These are phyloP conservation scores for Apis dorsata DNA, from an alignment of 1,140 invertebrate species.

Conservation along the genomic window DNA sequence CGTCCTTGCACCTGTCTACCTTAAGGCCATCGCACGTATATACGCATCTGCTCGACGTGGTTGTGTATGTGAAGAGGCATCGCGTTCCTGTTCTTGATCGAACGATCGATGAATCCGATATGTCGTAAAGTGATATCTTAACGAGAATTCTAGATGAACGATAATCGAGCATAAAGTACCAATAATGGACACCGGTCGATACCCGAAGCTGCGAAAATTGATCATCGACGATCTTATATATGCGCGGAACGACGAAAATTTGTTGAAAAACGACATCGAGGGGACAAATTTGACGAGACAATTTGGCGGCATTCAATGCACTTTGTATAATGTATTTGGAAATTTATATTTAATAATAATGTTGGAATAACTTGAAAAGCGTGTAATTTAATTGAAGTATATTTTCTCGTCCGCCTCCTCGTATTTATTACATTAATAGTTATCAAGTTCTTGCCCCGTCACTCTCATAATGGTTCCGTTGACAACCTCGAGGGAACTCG, in stretches of 20 bases:
- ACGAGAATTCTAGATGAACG: neutral
- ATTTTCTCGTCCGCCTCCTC: neutral
- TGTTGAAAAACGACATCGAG: neutral
- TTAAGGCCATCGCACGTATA: conserved; percentile 44
- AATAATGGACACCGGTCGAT: neutral
- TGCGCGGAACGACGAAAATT: neutral
- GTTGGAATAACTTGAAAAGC: neutral
- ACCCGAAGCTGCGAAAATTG: neutral
- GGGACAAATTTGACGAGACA: neutral
- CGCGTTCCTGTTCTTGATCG: neutral
- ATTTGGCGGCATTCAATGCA: neutral
- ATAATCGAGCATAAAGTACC: neutral
- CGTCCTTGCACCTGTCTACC: conserved; percentile 54
- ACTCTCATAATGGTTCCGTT: conserved; percentile 39
- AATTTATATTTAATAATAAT: conserved; percentile 1
- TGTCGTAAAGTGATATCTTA: conserved; percentile 19
- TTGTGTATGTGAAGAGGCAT: conserved; percentile 2
- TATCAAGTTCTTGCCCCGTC: conserved; percentile 31
- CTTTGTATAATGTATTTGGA: too few relatives aligned
- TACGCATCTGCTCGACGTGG: neutral
- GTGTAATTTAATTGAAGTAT: conserved; percentile 36
- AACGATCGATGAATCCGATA: conserved; percentile 19
- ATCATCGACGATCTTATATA: neutral
- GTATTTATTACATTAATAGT: conserved; percentile 34
- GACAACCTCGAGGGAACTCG: conserved; percentile 54